phyloP scores from a whole-genome alignment of 2,113 vertebrate genomes.

The Semnornis frantzii region DNA sequence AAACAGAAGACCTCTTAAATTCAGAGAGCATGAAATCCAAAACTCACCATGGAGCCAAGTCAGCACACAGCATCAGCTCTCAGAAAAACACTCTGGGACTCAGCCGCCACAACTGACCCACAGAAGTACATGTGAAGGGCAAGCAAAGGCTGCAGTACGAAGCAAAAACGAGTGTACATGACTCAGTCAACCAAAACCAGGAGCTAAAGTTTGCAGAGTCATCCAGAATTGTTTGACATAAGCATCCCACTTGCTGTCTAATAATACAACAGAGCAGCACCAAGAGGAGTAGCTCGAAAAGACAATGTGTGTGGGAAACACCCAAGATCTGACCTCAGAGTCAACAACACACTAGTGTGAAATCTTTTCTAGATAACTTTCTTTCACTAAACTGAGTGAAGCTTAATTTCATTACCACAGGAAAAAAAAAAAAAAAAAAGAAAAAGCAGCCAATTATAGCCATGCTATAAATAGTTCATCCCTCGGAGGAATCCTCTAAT shows the following conservation, averaged over 20 bases:
- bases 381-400: not conserved
- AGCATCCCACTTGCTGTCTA: conserved; percentile 36
- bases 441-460: not conserved
- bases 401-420: not conserved
- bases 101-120: not conserved
- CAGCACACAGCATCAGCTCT: not conserved
- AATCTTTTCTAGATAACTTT: not conserved
- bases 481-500: conserved; percentile 41
- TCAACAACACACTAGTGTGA: not conserved
- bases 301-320: not conserved
- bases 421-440: not conserved
- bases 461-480: not conserved
- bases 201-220: conserved; percentile 6
- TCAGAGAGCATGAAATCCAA: not conserved
- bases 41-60: not conserved
- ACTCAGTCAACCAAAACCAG: conserved; percentile 32
- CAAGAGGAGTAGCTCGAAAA: conserved; percentile 2
- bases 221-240: conserved; percentile 38
- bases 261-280: conserved; percentile 16
- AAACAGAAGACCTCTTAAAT: not conserved
- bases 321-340: not conserved
- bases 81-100: not conserved
- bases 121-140: conserved; percentile 7
- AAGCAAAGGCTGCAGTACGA: not conserved
- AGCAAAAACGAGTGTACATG: not conserved